Percentiles rank a stretch among this genome's conserved stretches.
Evolutionary conservation across 2,113 vertebrate species (phyloP).

Genomic region (Poeciliopsis retropinna): DNA sequence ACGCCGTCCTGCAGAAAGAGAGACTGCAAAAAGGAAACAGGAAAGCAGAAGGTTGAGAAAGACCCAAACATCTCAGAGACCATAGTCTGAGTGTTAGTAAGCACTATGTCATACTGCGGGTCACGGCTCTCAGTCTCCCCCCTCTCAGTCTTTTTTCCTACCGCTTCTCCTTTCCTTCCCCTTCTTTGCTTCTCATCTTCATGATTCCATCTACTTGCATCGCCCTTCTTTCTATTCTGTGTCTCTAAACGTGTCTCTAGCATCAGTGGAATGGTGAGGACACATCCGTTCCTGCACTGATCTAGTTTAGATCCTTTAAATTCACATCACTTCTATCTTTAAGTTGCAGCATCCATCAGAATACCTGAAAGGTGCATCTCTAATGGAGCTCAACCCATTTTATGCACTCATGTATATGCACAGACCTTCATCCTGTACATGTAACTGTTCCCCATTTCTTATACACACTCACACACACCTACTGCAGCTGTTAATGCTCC

Average conservation of each 20-base stretch:
- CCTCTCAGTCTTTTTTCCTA: constrained; percentile 5
- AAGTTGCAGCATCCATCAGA: constrained; percentile 38
- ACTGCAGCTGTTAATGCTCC: constrained; percentile 18
- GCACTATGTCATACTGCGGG: constrained; percentile 67
- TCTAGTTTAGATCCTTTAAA: constrained; percentile 7
- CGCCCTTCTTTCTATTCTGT: constrained; percentile 37
- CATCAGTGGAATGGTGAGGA: constrained; percentile 24
- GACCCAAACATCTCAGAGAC: constrained; percentile 73
- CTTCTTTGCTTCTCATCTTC: constrained; percentile 46
- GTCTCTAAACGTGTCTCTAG: constrained; percentile 45
- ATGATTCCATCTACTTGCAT: constrained; percentile 68
- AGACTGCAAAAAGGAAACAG: constrained; percentile 51
- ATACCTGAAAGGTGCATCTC: constrained; percentile 28
- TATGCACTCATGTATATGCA: neutral
- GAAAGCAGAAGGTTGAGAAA: constrained; percentile 52
- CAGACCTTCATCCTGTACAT: constrained; percentile 10
- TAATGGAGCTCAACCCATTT: neutral
- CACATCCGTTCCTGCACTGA: constrained; percentile 14
- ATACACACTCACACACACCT: constrained; percentile 11
- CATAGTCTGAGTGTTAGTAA: constrained; percentile 64
- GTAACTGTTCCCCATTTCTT: neutral
- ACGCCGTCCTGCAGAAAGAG: constrained; percentile 48
- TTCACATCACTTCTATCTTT: constrained; percentile 38
- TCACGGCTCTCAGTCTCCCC: constrained; percentile 44
- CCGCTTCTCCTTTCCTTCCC: constrained; percentile 36